Evolutionary conservation across 1,140 invertebrate genomes (phyloP), one percentile per base, ranked within the genome.

Genomic region (Eulimnadia texana): DNA sequence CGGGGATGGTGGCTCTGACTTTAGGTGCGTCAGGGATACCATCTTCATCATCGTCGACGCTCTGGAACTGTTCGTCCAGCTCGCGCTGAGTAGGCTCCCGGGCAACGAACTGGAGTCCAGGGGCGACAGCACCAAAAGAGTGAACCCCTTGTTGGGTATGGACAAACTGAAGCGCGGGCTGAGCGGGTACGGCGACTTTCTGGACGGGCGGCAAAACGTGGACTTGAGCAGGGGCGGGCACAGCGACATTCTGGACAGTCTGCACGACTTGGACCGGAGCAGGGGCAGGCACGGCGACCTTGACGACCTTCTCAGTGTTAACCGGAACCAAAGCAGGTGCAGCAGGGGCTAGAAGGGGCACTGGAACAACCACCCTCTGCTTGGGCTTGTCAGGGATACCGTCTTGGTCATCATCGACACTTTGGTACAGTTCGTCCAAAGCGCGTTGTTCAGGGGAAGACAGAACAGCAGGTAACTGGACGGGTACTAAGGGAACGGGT

Each of bases 361-460:
- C 6, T 16, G 6, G 33, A 33, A 3, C 13, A 16, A 29, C 3
- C 9, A 57, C 28, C 16, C 55, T 22, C 16, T 19, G 16, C 16
- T 19, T 25, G 20, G 23, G 27, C 19, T 10, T 54, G 13, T 61
- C 60, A 3, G 60, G 60, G 13, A 61, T 61, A 3, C 60, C 60
- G 60, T 61, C 60, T 61, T 61, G 50, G n/a, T 61, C 60, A 10
- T 52, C 60, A 52, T 61, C 60, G 22, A 61, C 60, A 33, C 60
- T 61, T 13, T 24, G 42, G 27, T 61, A 61, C 33, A 53, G 28
- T 13, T 16, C 49, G 20, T 61, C 60, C 13, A 61, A 29, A 3
- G 53, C 49, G 22, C 50, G 49, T 25, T 61, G 60, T 61, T 61
- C 60, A 19, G 60, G 6, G 11, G 60, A 53, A 19, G 29, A 9